Base-by-base conservation (phyloP, 2,888 invertebrate genomes). In the Piscicola geometra region DNA sequence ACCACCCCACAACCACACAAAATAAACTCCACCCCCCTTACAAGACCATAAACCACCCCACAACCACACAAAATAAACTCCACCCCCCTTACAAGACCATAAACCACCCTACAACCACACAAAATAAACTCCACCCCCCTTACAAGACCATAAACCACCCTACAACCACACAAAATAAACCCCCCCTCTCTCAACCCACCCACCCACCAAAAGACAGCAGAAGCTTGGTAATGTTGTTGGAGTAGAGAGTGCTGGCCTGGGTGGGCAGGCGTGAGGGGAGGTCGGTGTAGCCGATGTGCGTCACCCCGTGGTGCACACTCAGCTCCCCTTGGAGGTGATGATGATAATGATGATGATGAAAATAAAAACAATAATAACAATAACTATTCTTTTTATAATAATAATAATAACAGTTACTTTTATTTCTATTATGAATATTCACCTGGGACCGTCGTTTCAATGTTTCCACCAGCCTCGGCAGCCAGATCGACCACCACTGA, bases 211-310 rank as follows among this genome's bases (percentile, higher is more conserved):
- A 89, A 72, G 92, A 92, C 0, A 93, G 86, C 12, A 94, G 86
- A 81, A 93, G 90, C 83, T 94, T 94, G 28, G 92, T 91, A 80
- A 94, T 92, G 83, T 94, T 94, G 85, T 94, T 94, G n/a, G 91
- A 92, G 83, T 93, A 94, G 32, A 94, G 87, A 0, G 92, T 92
- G 36, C 92, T 92, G 75, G 92, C 91, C 85, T 93, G 93, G 0
- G 93, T 91, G 0, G 93, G 92, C 83, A 94, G 88, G 74, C 93
- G 88, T 82, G 91, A 91, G 21, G 93, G 91, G 74, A 94, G 86
- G 86, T 94, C 93, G 0, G 93, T 93, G 78, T 92, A 88, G 25
- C 93, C 94, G 81, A 94, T 88, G 85, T 94, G 93, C 0, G 90
- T 90, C 35, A 94, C 91, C 80, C 91, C 93, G 79, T 93, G 90